Percentiles rank a stretch among this genome's conserved stretches.
These are phyloP conservation scores for Tolmerus cingulatus DNA, from an alignment of 2,888 invertebrate genomes.

Conservation along the genomic window DNA sequence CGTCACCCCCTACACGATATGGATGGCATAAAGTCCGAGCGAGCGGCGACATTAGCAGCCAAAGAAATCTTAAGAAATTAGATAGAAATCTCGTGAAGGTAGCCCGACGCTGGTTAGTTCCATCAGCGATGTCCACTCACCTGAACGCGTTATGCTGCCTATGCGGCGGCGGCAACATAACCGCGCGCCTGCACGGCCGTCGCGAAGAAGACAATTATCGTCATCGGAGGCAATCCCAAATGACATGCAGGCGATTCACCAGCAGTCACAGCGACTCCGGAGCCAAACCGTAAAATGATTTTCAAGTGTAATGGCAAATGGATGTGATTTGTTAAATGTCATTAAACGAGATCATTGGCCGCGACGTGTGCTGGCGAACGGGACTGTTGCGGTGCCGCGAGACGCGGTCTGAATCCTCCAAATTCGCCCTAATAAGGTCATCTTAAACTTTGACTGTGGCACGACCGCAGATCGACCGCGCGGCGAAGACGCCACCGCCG, in stretches of 20 bases:
- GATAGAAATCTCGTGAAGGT: not conserved
- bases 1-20: not conserved
- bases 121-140: constrained; percentile 45
- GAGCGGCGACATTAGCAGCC: not conserved
- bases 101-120: constrained; percentile 40
- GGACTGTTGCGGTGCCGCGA: not conserved
- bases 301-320: constrained; percentile 38
- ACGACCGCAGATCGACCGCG: not conserved
- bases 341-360: constrained; percentile 49
- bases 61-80: not conserved
- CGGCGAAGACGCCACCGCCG: not conserved
- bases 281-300: constrained; percentile 35
- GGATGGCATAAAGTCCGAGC: not conserved
- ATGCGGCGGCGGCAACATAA: not conserved
- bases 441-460: constrained; percentile 56
- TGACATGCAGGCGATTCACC: constrained; percentile 28
- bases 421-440: constrained; percentile 52
- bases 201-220: constrained; percentile 20
- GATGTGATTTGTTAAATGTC: constrained; percentile 47
- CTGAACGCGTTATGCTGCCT: constrained; percentile 31
- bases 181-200: not conserved
- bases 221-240: constrained; percentile 30
- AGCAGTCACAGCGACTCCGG: not conserved
- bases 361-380: constrained; percentile 44
- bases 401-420: constrained; percentile 57